Evolutionary conservation across 2,888 invertebrate species (phyloP).

Genomic region (Vesta saturnalis): DNA sequence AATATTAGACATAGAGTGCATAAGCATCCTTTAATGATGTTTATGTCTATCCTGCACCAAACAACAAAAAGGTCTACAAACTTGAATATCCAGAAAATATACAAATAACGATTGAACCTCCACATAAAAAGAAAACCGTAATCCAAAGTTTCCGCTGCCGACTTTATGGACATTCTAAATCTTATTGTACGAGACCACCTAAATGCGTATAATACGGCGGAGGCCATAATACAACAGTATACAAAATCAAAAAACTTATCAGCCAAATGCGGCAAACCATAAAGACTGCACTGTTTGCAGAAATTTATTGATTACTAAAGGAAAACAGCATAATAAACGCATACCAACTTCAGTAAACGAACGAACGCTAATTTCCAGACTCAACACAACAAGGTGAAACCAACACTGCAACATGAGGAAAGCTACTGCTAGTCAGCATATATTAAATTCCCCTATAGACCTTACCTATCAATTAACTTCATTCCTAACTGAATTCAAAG

Average conservation of each 20-base stretch:
- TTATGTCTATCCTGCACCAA: background rate
- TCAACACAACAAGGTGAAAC: background rate
- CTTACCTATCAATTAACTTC: background rate
- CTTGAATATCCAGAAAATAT: background rate
- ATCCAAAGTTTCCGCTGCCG: background rate
- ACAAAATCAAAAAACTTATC: too few species aligned
- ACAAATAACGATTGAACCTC: background rate
- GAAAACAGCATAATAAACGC: background rate
- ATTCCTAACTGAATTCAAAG: background rate
- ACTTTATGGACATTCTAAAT: too few species aligned
- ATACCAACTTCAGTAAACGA: background rate
- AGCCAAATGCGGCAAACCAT: too few species aligned
- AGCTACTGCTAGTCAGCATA: background rate
- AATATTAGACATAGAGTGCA: background rate
- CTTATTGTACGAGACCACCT: too few species aligned
- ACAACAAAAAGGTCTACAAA: background rate
- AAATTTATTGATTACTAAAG: background rate
- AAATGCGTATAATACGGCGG: too few species aligned
- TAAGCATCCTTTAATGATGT: background rate
- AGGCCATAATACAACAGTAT: too few species aligned
- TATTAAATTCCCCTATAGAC: background rate
- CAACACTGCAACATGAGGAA: background rate
- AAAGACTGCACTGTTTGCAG: background rate
- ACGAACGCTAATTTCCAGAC: background rate
- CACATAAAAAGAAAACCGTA: background rate